These are phyloP conservation scores for Crotalus viridis DNA, from an alignment of 2,113 vertebrate species.

Conservation along the genomic window DNA sequence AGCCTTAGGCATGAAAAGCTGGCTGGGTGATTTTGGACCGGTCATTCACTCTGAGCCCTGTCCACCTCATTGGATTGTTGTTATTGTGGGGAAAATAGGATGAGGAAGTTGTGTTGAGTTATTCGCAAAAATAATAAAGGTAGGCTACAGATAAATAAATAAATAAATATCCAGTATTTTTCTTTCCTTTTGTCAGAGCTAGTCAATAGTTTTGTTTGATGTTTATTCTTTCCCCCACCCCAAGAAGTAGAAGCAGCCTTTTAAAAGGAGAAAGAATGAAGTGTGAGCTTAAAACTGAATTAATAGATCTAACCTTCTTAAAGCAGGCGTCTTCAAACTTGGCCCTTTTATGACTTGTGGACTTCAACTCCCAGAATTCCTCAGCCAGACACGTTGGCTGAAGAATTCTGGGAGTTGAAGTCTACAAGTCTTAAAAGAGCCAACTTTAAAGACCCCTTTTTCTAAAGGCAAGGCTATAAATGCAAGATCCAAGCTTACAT, in stretches of 20 bases:
- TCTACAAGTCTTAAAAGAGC: no score
- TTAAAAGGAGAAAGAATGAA: neutral
- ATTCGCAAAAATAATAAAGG: neutral
- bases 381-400: no score
- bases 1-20: no score
- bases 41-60: no score
- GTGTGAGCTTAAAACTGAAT: neutral
- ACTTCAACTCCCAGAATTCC: no score
- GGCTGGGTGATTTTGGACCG: no score
- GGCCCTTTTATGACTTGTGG: no score
- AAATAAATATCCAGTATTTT: neutral
- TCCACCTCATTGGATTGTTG: neutral
- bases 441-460: no score
- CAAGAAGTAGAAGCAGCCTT: neutral
- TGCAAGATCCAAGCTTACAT: neutral
- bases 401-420: no score
- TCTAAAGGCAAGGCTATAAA: neutral
- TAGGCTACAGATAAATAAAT: neutral
- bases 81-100: neutral
- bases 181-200: neutral
- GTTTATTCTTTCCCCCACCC: neutral
- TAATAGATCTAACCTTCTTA: neutral
- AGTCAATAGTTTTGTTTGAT: neutral
- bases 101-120: neutral
- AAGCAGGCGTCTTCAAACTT: neutral